These are phyloP conservation scores for Hyphantria cunea DNA, from an alignment of 1,140 invertebrate genomes.

Conservation along the genomic window DNA sequence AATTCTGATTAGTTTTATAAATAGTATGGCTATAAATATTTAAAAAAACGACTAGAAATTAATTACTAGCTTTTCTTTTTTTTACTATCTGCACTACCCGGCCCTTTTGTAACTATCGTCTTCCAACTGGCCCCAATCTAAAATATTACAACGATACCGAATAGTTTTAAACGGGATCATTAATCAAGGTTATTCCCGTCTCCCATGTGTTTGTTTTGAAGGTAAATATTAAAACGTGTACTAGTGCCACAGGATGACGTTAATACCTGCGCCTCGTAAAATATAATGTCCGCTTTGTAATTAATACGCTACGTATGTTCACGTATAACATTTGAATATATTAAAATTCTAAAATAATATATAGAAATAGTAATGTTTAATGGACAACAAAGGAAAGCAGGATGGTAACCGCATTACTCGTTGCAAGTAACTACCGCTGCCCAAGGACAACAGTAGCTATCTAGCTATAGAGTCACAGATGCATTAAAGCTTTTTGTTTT, in stretches of 20 bases:
- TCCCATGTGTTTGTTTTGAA: constrained; percentile 4
- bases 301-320: not conserved
- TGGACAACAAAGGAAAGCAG: not conserved
- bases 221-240: constrained; percentile 20
- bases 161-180: constrained; percentile 1
- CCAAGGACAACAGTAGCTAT: no score
- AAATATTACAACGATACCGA: constrained; percentile 2
- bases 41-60: no score
- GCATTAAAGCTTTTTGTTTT: no score
- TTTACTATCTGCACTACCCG: no score
- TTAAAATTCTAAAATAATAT: not conserved
- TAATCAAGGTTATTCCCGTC: constrained; percentile 9
- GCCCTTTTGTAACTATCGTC: no score
- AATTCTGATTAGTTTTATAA: no score
- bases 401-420: not conserved
- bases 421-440: no score
- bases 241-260: not conserved
- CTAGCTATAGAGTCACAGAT: no score
- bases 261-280: constrained; percentile 4
- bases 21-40: no score
- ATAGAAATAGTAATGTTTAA: not conserved
- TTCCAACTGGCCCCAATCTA: no score
- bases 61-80: no score
- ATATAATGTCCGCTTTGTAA: not conserved
- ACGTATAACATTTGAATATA: no score